Evolutionary conservation across 2,113 vertebrate species (phyloP).

Genomic region (Arizona elegans): DNA sequence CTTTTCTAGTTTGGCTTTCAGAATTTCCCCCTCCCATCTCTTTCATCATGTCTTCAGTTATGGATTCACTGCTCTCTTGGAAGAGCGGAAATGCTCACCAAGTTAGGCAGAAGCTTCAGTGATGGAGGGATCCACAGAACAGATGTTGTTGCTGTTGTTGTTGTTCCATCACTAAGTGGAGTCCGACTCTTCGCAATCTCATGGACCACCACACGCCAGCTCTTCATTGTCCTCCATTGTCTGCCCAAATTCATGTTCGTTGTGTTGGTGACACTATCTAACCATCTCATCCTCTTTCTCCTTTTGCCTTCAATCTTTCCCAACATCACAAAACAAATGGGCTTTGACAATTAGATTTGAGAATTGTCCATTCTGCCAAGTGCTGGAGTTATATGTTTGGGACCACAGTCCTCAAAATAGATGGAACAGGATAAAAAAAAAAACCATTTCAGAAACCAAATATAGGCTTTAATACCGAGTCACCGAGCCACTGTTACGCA

Average conservation of each 20-base stretch:
- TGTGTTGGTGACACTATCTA: background rate
- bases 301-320: too few species aligned
- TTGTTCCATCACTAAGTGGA: background rate
- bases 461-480: background rate
- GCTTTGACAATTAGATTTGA: constrained; percentile 43
- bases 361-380: constrained; percentile 16
- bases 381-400: constrained; percentile 41
- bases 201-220: background rate
- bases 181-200: background rate
- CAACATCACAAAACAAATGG: background rate
- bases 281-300: background rate
- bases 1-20: constrained; percentile 53
- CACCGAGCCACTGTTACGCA: too few species aligned
- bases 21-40: constrained; percentile 48
- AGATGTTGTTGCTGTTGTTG: background rate
- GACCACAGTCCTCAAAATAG: background rate
- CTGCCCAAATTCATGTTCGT: background rate
- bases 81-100: background rate
- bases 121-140: background rate
- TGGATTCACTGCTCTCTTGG: background rate
- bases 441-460: background rate
- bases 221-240: background rate
- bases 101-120: constrained; percentile 18
- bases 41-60: constrained; percentile 20
- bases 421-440: background rate